phyloP scores from a whole-genome alignment of 1,140 invertebrate genomes.

The Zeugodacus cucurbitae region DNA sequence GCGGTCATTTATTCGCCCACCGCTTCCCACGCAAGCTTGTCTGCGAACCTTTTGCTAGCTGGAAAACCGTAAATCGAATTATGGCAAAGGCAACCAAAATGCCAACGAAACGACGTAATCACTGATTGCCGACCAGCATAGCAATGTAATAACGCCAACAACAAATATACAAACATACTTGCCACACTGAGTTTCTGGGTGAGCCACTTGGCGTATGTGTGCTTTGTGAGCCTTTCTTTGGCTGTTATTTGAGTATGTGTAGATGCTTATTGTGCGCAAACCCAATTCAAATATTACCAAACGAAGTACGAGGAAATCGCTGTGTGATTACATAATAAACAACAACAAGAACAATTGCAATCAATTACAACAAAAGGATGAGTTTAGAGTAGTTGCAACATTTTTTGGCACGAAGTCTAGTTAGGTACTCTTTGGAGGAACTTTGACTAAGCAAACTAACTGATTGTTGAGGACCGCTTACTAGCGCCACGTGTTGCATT shows the following conservation, averaged over 20 bases:
- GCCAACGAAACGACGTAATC: neutral
- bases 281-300: neutral
- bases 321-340: neutral
- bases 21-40: neutral
- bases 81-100: neutral
- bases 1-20: too few relatives aligned
- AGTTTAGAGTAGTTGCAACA: neutral
- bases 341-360: neutral
- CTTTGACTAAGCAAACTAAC: neutral
- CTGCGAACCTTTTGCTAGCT: neutral
- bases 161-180: neutral
- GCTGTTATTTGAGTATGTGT: neutral
- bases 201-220: neutral
- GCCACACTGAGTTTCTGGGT: neutral
- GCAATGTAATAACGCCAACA: neutral
- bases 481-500: too few relatives aligned
- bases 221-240: neutral
- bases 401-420: neutral
- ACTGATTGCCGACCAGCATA: neutral
- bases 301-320: neutral
- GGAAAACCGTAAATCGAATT: neutral
- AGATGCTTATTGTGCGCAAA: neutral
- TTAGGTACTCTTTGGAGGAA: too few relatives aligned
- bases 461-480: too few relatives aligned
- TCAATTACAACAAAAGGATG: neutral